Evolutionary conservation across 2,113 vertebrate genomes (phyloP), one percentile per base, ranked within the genome.

Genomic region (Miniopterus natalensis): DNA sequence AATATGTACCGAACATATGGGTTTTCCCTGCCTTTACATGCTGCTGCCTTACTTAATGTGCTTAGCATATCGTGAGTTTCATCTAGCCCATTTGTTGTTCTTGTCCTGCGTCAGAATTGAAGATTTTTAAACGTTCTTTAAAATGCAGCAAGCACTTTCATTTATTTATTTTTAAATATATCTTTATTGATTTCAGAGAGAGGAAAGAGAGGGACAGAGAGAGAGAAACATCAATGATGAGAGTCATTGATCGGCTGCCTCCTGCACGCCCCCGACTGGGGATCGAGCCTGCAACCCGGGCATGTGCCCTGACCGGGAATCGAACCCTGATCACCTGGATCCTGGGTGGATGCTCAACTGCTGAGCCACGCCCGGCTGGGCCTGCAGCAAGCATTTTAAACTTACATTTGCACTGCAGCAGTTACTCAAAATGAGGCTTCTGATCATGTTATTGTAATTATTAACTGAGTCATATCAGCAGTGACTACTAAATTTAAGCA

Each of bases 401-500:
- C 36, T 36, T 36, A 36, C 36, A 36, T 1, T 7, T n/a, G 5
- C 49, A 53, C 57, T 71, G 6, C 29, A 49, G 3, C 80, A 92
- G 42, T 53, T 92, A 83, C 9, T 63, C 49, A 73, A 11, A 66
- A 51, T 83, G 45, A 91, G 4, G 12, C n/a, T 88, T 91, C 27
- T 80, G 13, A 66, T 59, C 27, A 45, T 49, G 21, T 40, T 71
- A 71, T 53, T 90, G 66, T 17, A 92, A 71, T 47, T 61, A 78
- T 63, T 95, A 65, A 77, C n/a, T 40, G 27, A 84, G n/a, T 86
- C 17, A 29, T 61, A 42, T 47, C 21, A 80, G 15, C 27, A 42
- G 11, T 70, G 87, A 90, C 14, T 90, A 40, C 71, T 65, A 79
- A 23, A 75, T 51, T 92, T 63, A 87, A 84, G 55, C n/a, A 90